Evolutionary conservation across 2,797 vertebrate genomes (phyloP), one percentile per base, ranked within the genome.

Genomic region (Champsocephalus gunnari): DNA sequence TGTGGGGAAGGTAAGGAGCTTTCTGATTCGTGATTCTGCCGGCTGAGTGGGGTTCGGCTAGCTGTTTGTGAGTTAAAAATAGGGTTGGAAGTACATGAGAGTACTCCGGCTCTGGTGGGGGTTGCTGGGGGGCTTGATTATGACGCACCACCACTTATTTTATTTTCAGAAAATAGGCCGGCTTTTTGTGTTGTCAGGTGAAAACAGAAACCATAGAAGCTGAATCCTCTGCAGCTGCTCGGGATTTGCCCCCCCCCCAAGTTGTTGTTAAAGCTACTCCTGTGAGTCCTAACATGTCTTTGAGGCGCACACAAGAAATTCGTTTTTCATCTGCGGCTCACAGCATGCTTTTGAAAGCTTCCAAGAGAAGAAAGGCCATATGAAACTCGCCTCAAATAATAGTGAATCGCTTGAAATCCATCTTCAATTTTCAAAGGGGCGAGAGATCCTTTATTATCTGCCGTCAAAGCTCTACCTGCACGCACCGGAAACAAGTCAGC

Each of bases 41-140:
- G 75, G 76, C 83, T 74, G 75, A 70, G 72, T 76, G 82, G 80
- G 84, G 88, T 90, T 91, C 82, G 62, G 86, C 83, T 80, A 83
- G 89, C 86, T 88, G 83, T 92, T 89, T 87, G 82, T 78, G 49
- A 84, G 92, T 89, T 95, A 94, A 90, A 93, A 94, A 94, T 94
- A 94, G 93, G 72, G 59, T 67, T 89, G 84, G 76, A 87, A 80
- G 80, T 85, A 78, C 82, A 88, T 86, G 85, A 88, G 88, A 87
- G 80, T 77, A 77, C 77, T 76, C 83, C 48, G 59, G 77, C 84
- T 83, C 75, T 87, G 66, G 78, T 75, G 77, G 76, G 82, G 77
- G 76, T 69, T 28, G 24, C 24, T 61, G 81, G 59, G 32, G 61
- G 8, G 53, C 44, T 60, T 38, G 50, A 80, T 79, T 43, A 2